Evolutionary conservation across 2,113 vertebrate genomes (phyloP).

Genomic region (Engraulis encrasicolus): DNA sequence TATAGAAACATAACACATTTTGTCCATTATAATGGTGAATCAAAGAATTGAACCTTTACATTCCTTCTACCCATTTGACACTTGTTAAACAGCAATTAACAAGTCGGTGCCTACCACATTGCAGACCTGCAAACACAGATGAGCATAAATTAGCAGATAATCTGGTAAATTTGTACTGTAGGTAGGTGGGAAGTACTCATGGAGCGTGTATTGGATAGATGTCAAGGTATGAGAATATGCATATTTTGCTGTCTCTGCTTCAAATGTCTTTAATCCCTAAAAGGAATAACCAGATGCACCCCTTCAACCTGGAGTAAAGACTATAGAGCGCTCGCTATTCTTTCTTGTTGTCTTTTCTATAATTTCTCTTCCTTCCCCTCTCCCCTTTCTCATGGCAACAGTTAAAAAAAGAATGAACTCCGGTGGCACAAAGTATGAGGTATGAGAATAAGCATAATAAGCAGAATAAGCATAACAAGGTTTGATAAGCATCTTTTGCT

Average conservation of each 20-base stretch:
- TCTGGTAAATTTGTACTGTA: background rate
- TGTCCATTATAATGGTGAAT: background rate
- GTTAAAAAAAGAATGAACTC: background rate
- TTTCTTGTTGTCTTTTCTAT: too few species aligned
- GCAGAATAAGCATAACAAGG: too few species aligned
- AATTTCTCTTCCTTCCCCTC: constrained; percentile 23
- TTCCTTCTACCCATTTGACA: background rate
- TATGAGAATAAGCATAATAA: too few species aligned
- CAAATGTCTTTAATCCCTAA: too few species aligned
- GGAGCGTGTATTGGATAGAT: background rate
- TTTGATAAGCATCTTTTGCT: too few species aligned
- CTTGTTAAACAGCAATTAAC: background rate
- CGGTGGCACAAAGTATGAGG: too few species aligned
- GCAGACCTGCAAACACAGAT: background rate
- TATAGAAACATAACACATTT: too few species aligned
- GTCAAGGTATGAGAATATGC: background rate
- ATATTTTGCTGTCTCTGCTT: constrained; percentile 47
- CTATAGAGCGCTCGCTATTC: too few species aligned
- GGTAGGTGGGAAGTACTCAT: background rate
- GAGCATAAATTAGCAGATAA: background rate
- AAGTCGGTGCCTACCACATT: background rate
- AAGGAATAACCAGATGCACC: too few species aligned
- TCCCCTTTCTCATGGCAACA: constrained; percentile 26
- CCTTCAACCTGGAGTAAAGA: too few species aligned
- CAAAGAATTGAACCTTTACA: background rate